Conservation (phyloP, 2,888 invertebrate genomes). For the Agapostemon virescens region DNA sequence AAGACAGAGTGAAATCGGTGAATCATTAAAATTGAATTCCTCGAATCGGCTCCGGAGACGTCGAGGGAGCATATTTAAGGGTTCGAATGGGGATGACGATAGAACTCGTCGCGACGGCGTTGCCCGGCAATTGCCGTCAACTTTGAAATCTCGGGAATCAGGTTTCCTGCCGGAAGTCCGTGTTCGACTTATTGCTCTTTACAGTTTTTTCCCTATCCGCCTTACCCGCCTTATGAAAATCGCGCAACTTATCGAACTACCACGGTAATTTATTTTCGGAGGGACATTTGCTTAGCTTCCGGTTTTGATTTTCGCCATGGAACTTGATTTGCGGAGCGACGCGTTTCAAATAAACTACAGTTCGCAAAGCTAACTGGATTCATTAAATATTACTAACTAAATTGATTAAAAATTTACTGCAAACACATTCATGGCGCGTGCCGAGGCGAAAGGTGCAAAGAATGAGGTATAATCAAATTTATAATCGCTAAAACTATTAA, state of each 20-base stretch:
- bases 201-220: background rate
- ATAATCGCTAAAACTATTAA: background rate
- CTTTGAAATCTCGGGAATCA: slow-evolving; percentile 57
- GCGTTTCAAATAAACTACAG: background rate
- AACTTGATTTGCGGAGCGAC: slow-evolving; percentile 23
- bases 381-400: no score
- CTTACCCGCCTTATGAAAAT: slow-evolving; percentile 35
- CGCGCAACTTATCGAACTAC: slow-evolving; percentile 28
- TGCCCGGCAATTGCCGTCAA: slow-evolving; percentile 65
- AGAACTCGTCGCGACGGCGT: slow-evolving; percentile 53
- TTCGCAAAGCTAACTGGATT: no score
- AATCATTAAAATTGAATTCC: slow-evolving; percentile 73
- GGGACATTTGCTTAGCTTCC: slow-evolving; percentile 30
- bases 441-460: no score
- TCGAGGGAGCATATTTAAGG: slow-evolving; percentile 48
- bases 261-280: slow-evolving; percentile 42
- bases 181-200: slow-evolving; percentile 63
- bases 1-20: slow-evolving; percentile 60
- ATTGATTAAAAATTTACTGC: background rate
- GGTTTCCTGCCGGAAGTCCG: slow-evolving; percentile 54
- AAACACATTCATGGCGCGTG: no score
- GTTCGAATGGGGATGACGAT: slow-evolving; percentile 42
- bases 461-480: background rate
- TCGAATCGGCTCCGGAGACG: slow-evolving; percentile 46
- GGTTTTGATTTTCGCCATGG: background rate